Conservation (phyloP, 2,888 invertebrate species). For the Drosophila histrio region DNA sequence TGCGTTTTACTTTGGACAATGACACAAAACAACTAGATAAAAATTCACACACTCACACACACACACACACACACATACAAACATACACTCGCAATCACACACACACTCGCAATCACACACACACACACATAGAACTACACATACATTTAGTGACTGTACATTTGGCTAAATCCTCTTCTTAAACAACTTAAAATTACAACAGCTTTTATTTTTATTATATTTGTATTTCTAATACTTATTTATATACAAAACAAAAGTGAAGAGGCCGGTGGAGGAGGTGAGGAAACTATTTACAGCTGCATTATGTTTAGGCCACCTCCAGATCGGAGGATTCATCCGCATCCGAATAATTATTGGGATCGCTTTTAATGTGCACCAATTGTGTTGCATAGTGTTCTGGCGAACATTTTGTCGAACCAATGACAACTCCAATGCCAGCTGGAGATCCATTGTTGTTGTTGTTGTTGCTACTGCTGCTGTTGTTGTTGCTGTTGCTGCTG, state of each 20-base stretch:
- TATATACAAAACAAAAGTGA: slow-evolving; percentile 69
- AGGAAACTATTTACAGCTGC: slow-evolving; percentile 45
- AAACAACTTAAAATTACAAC: slow-evolving; percentile 61
- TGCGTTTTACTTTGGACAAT: slow-evolving; percentile 46
- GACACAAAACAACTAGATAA: slow-evolving; percentile 69
- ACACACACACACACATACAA: neutral
- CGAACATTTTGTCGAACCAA: slow-evolving; percentile 76
- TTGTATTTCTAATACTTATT: slow-evolving; percentile 28
- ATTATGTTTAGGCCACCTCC: slow-evolving; percentile 88
- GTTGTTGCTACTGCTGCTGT: slow-evolving; percentile 85
- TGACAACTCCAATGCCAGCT: neutral
- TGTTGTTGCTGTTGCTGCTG: slow-evolving; percentile 31
- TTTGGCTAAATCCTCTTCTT: slow-evolving; percentile 52
- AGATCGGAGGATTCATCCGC: slow-evolving; percentile 91
- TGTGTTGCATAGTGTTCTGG: slow-evolving; percentile 81
- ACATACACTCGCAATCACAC: too few relatives aligned
- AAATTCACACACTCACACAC: slow-evolving; percentile 28
- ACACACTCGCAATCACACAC: slow-evolving; percentile 2
- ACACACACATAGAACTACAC: slow-evolving; percentile 40
- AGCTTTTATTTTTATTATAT: neutral
- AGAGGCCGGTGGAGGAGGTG: neutral
- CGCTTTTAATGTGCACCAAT: slow-evolving; percentile 82
- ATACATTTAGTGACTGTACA: slow-evolving; percentile 66
- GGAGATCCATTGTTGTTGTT: slow-evolving; percentile 88
- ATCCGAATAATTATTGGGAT: slow-evolving; percentile 86